phyloP scores from a whole-genome alignment of 1,140 invertebrate species.

The Conus betulinus region DNA sequence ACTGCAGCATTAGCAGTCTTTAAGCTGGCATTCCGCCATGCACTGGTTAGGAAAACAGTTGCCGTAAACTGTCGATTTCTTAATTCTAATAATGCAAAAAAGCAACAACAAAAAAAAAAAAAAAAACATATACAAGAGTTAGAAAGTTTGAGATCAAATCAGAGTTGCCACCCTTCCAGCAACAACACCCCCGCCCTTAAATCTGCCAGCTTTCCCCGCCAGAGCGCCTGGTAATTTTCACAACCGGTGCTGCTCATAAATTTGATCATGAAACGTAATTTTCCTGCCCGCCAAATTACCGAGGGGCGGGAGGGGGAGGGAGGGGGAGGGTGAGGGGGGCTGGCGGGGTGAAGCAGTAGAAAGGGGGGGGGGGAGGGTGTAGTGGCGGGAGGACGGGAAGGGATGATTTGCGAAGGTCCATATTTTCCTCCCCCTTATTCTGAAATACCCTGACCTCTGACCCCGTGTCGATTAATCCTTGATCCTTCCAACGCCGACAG shows the following conservation, averaged over 20 bases:
- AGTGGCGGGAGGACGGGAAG: background rate
- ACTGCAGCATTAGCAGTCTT: too few relatives aligned
- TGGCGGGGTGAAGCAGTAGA: too few relatives aligned
- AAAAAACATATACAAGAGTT: background rate
- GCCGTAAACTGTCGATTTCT: too few relatives aligned
- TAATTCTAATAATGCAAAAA: too few relatives aligned
- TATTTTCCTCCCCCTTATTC: background rate
- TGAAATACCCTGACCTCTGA: conserved; percentile 20
- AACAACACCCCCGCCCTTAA: background rate
- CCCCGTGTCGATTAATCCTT: conserved; percentile 9
- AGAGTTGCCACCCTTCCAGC: background rate
- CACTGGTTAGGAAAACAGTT: too few relatives aligned
- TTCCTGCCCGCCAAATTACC: conserved; percentile 7
- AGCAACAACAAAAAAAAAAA: background rate
- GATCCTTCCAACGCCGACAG: background rate
- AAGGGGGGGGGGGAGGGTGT: background rate
- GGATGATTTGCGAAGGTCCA: conserved; percentile 5
- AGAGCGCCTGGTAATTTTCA: background rate
- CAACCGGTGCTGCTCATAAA: conserved; percentile 6
- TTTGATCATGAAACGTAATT: conserved; percentile 24
- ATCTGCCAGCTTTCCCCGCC: background rate
- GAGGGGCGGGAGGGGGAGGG: background rate
- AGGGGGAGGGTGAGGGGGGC: too few relatives aligned
- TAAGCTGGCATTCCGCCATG: too few relatives aligned
- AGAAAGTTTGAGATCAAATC: background rate